Evolutionary conservation across 2,797 vertebrate species (phyloP).

Genomic region (Malacoctenus gilli): DNA sequence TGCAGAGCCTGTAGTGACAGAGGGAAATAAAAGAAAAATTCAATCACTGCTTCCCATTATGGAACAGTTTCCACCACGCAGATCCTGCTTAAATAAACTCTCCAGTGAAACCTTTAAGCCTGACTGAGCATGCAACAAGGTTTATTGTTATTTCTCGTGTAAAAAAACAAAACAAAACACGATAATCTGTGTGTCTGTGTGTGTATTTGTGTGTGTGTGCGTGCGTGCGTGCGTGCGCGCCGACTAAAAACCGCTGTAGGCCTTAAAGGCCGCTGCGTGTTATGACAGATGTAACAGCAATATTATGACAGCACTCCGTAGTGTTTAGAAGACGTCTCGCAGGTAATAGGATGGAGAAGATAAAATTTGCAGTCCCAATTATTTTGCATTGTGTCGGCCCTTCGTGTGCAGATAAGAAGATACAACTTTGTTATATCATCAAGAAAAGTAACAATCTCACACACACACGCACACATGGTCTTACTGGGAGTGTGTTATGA

Average conservation of each 20-base stretch:
- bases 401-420: conserved; percentile 41
- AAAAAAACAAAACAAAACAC: conserved; percentile 34
- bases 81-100: conserved; percentile 10
- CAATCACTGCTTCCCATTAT: too few species aligned
- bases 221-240: too few species aligned
- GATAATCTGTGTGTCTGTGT: conserved; percentile 26
- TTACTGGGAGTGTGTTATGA: conserved; percentile 41
- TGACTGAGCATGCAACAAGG: neutral
- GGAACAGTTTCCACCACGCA: neutral
- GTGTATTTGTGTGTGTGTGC: conserved; percentile 1
- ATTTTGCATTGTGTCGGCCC: conserved; percentile 44
- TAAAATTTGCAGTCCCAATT: conserved; percentile 44
- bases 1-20: neutral
- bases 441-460: conserved; percentile 24
- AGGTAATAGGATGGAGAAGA: conserved; percentile 51
- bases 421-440: conserved; percentile 32
- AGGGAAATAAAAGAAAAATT: neutral
- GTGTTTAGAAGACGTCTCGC: conserved; percentile 59
- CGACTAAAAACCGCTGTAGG: conserved; percentile 40
- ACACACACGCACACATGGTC: too few species aligned
- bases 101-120: conserved; percentile 3
- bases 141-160: conserved; percentile 25
- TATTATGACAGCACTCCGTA: conserved; percentile 69
- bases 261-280: conserved; percentile 55
- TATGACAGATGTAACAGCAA: conserved; percentile 70